Evolutionary conservation across 1,140 invertebrate genomes (phyloP).

Genomic region (Drosophila obscura): DNA sequence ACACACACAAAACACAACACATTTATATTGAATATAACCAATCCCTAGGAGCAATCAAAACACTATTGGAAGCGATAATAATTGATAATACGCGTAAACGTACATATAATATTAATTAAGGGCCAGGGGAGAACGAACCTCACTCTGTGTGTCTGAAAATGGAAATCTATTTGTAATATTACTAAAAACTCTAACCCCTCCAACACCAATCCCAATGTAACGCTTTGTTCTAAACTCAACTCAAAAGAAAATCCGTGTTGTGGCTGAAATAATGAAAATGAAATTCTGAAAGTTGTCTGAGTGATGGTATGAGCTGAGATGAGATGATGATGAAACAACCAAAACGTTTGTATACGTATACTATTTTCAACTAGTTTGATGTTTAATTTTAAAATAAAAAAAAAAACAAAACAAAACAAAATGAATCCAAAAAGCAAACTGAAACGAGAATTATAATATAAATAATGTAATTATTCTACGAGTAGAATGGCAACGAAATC

Average conservation of each 20-base stretch:
- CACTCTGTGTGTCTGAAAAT: conserved; percentile 46
- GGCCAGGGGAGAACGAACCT: conserved; percentile 35
- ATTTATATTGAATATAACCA: conserved; percentile 76
- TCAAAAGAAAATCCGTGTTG: conserved; percentile 13
- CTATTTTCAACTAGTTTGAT: conserved; percentile 80
- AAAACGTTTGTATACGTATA: conserved; percentile 80
- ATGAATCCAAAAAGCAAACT: conserved; percentile 32
- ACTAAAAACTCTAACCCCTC: conserved; percentile 49
- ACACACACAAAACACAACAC: conserved; percentile 20
- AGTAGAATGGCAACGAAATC: conserved; percentile 71
- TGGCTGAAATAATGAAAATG: conserved; percentile 40
- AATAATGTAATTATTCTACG: conserved; percentile 53
- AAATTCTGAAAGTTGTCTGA: conserved; percentile 67
- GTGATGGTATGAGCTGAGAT: conserved; percentile 23
- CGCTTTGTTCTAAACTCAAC: conserved; percentile 25
- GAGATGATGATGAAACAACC: conserved; percentile 50
- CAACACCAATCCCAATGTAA: conserved; percentile 42
- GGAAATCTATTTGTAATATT: conserved; percentile 52
- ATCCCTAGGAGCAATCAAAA: conserved; percentile 60
- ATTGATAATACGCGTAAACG: conserved; percentile 60
- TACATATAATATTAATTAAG: conserved; percentile 51
- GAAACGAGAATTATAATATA: conserved; percentile 16
- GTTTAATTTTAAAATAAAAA: conserved; percentile 63
- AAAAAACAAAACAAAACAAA: conserved; percentile 28
- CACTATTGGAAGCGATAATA: conserved; percentile 76